Conservation (phyloP, 2,113 vertebrate species). For the Hippoglossus stenolepis region DNA sequence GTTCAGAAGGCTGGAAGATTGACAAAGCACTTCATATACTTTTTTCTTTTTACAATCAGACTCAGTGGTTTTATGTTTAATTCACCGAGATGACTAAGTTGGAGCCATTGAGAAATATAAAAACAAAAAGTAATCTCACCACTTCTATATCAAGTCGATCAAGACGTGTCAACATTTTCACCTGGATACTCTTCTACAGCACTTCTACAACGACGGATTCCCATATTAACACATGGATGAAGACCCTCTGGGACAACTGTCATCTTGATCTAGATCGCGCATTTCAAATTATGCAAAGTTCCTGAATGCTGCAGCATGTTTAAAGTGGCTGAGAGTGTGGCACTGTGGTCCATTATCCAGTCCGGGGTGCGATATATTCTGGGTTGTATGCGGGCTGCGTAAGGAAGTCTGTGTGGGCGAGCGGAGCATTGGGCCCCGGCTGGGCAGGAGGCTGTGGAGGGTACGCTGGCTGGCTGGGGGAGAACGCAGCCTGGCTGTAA, state of each 20-base stretch:
- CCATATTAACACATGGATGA: background rate
- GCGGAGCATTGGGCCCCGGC: conserved; percentile 24
- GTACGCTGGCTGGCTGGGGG: conserved; percentile 66
- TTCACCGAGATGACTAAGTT: conserved; percentile 15
- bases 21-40: conserved; percentile 1
- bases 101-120: background rate
- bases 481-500: conserved; percentile 80
- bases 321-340: background rate
- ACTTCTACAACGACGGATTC: conserved; percentile 12
- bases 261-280: conserved; percentile 12
- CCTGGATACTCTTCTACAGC: conserved; percentile 20
- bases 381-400: conserved; percentile 89
- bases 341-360: conserved; percentile 68
- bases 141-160: conserved; percentile 24
- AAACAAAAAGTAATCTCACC: background rate
- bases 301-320: conserved; percentile 18
- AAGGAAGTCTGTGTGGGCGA: conserved; percentile 30
- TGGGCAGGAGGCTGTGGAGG: conserved; percentile 69
- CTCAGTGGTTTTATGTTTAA: conserved; percentile 25
- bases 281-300: conserved; percentile 25
- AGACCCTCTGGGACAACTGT: background rate
- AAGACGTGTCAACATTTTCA: conserved; percentile 31
- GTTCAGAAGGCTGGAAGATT: conserved; percentile 18
- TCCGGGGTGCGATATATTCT: conserved; percentile 85
- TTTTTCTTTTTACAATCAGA: background rate